A percentile compares a stretch with the other conserved stretches of the same genome.
phyloP scores from a whole-genome alignment of 2,797 vertebrate genomes.

The Onychomys leucogaster region DNA sequence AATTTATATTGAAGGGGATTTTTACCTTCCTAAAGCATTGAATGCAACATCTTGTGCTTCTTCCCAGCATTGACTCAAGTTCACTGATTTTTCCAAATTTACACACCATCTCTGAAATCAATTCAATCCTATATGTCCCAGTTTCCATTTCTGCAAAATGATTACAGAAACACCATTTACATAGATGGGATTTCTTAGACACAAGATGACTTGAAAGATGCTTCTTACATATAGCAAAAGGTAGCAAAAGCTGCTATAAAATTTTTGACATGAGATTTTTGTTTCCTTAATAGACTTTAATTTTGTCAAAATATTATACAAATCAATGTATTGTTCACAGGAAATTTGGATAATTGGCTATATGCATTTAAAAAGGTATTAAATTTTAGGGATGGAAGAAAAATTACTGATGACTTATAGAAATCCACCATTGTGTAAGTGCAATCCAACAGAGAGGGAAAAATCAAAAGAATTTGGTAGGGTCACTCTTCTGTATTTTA shows the following conservation, averaged over 20 bases:
- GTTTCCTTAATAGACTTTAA: too few species aligned
- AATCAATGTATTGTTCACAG: neutral
- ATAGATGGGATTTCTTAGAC: neutral
- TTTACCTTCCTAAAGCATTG: neutral
- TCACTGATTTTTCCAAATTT: too few species aligned
- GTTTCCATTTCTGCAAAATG: neutral
- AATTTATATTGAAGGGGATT: neutral
- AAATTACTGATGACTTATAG: neutral
- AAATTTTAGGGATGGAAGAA: neutral
- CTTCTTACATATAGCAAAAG: neutral
- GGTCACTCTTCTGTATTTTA: neutral
- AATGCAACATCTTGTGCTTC: accelerated
- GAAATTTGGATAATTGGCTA: neutral
- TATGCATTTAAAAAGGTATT: neutral
- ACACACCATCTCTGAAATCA: too few species aligned
- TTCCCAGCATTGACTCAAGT: neutral
- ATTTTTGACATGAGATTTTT: too few species aligned
- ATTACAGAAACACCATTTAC: neutral
- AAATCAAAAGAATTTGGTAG: neutral
- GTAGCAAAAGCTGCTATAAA: too few species aligned
- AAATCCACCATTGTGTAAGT: too few species aligned
- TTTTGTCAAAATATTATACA: neutral
- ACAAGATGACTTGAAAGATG: neutral
- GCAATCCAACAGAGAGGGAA: too few species aligned
- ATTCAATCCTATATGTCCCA: neutral